Conservation (phyloP, 2,113 vertebrate genomes). For the Actenoides hombroni region DNA sequence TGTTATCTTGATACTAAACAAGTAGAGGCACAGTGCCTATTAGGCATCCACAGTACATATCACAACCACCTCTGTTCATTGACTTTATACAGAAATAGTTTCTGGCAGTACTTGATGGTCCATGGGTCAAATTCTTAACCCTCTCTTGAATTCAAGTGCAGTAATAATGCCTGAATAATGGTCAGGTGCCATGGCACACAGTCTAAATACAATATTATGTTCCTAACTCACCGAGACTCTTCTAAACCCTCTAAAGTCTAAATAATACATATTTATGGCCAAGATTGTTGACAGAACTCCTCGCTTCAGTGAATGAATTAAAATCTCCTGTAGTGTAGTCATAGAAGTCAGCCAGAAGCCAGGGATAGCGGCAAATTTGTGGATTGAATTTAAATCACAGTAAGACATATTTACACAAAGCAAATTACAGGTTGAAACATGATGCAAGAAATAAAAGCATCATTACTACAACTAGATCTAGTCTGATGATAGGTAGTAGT, state of each 20-base stretch:
- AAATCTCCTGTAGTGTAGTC: neutral
- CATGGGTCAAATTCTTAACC: neutral
- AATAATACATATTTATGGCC: neutral
- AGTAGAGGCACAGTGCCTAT: neutral
- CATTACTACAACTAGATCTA: neutral
- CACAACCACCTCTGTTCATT: neutral
- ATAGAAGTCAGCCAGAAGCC: neutral
- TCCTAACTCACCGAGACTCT: neutral
- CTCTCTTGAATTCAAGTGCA: neutral
- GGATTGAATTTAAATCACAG: neutral
- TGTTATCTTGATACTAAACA: neutral
- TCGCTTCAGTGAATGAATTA: neutral
- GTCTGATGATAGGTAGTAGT: neutral
- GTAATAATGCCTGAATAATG: neutral
- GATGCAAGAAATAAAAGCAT: neutral
- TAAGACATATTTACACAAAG: rapidly evolving
- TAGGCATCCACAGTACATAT: neutral
- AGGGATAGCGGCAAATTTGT: neutral
- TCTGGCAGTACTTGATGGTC: neutral
- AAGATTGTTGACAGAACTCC: neutral
- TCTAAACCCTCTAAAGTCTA: neutral
- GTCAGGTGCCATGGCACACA: neutral
- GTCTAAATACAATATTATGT: neutral
- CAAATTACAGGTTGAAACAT: neutral
- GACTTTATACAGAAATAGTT: neutral